Conservation (phyloP, 2,888 invertebrate species). For the Adela reaumurella region DNA sequence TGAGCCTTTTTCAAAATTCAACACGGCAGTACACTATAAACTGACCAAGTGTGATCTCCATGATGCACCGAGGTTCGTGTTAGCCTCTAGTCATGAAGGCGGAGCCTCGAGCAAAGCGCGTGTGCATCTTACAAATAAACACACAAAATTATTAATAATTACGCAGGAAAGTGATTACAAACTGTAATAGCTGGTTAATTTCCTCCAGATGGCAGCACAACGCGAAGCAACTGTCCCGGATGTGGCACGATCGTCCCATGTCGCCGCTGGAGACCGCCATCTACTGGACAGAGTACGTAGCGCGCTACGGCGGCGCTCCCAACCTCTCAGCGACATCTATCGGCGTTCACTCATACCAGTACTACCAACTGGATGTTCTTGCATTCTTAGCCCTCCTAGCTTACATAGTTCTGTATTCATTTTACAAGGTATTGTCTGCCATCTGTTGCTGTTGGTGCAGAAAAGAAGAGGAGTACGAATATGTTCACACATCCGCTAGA, state of each 20-base stretch:
- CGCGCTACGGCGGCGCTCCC: slow-evolving; percentile 40
- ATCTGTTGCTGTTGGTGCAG: slow-evolving; percentile 34
- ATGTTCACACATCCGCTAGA: no score
- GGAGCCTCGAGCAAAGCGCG: no score
- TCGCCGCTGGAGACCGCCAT: slow-evolving; percentile 51
- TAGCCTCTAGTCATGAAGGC: no score
- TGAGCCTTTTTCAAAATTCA: no score
- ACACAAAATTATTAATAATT: no score
- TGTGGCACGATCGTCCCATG: slow-evolving; percentile 52
- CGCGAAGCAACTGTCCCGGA: slow-evolving; percentile 38
- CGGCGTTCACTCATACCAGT: slow-evolving; percentile 31
- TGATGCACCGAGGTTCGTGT: no score
- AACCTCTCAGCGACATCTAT: slow-evolving; percentile 34
- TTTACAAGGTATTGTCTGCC: slow-evolving; percentile 30
- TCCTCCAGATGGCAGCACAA: slow-evolving; percentile 30
- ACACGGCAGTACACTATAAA: no score
- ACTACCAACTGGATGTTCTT: slow-evolving; percentile 39
- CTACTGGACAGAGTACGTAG: slow-evolving; percentile 58
- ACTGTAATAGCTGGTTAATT: no score
- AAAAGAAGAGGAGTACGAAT: slow-evolving; percentile 14
- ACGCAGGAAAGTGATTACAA: no score
- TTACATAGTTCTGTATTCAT: slow-evolving; percentile 28
- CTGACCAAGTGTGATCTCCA: no score
- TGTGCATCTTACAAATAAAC: no score
- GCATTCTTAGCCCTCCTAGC: slow-evolving; percentile 31